These are phyloP conservation scores for Notothenia coriiceps DNA, from an alignment of 2,113 vertebrate genomes.

Conservation along the genomic window DNA sequence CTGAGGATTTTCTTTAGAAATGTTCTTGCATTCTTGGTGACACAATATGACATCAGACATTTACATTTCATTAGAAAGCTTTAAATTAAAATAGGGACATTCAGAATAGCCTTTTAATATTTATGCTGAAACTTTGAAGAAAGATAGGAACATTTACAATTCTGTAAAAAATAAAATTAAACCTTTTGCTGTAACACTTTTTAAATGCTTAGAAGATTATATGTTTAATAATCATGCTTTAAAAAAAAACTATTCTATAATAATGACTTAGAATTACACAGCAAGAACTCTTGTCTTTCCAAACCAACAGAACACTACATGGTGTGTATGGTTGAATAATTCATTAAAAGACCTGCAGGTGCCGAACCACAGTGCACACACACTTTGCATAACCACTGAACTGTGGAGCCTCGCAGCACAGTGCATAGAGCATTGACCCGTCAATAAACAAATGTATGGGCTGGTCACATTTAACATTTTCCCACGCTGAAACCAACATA, in stretches of 20 bases:
- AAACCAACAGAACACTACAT: conserved; percentile 15
- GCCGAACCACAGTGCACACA: not conserved
- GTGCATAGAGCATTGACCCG: conserved; percentile 30
- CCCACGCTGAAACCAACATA: conserved; percentile 8
- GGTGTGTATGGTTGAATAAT: conserved; percentile 37
- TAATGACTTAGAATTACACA: not conserved
- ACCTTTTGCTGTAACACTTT: not conserved
- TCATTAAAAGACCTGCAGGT: conserved; percentile 43
- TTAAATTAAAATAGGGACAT: too few species aligned
- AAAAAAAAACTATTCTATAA: too few species aligned
- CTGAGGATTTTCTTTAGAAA: too few species aligned
- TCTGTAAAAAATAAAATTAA: too few species aligned
- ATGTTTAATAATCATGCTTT: too few species aligned
- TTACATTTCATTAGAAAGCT: too few species aligned
- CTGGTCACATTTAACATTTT: conserved; percentile 30
- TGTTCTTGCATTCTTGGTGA: too few species aligned
- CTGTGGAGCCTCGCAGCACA: conserved; percentile 34
- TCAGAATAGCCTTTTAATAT: too few species aligned
- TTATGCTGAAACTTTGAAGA: too few species aligned
- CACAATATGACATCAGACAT: too few species aligned
- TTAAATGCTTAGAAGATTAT: too few species aligned
- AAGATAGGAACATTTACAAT: not conserved
- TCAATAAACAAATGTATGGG: conserved; percentile 16
- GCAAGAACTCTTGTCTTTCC: not conserved
- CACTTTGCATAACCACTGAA: conserved; percentile 39